Conservation (phyloP, 2,888 invertebrate species). For the Caenorhabditis sp. region DNA sequence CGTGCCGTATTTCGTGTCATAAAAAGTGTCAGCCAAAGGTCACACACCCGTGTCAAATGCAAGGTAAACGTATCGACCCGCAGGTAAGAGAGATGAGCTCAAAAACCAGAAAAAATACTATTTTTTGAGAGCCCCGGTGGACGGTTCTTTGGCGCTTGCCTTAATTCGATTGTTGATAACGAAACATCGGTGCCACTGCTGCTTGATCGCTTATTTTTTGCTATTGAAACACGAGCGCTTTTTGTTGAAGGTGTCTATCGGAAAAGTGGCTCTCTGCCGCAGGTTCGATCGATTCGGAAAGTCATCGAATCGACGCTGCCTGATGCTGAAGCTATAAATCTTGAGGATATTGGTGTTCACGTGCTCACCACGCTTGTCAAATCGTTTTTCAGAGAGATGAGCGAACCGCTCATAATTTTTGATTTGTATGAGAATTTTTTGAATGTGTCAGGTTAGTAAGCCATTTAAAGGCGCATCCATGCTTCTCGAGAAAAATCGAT, state of each 20-base stretch:
- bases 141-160: conserved; percentile 83
- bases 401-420: conserved; percentile 89
- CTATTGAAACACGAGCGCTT: conserved; percentile 88
- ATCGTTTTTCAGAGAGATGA: conserved; percentile 87
- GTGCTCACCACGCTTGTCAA: conserved; percentile 89
- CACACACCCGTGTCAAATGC: conserved; percentile 66
- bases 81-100: conserved; percentile 11
- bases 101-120: too few species aligned
- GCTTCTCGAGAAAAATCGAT: too few species aligned
- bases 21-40: conserved; percentile 89
- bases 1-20: conserved; percentile 88
- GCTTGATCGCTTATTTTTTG: conserved; percentile 85
- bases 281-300: conserved; percentile 72
- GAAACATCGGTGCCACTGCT: conserved; percentile 78
- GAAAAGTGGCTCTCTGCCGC: conserved; percentile 79
- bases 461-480: too few species aligned
- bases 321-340: conserved; percentile 79
- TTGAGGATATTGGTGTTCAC: conserved; percentile 83
- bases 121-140: conserved; percentile 50
- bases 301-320: conserved; percentile 68
- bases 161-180: conserved; percentile 77
- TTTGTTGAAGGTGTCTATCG: conserved; percentile 92
- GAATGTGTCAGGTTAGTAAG: conserved; percentile 78
- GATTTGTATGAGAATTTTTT: conserved; percentile 93
- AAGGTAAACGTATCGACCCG: conserved; percentile 28